Conservation (phyloP, 1,140 invertebrate species). For the Tetragonula clypearis region DNA sequence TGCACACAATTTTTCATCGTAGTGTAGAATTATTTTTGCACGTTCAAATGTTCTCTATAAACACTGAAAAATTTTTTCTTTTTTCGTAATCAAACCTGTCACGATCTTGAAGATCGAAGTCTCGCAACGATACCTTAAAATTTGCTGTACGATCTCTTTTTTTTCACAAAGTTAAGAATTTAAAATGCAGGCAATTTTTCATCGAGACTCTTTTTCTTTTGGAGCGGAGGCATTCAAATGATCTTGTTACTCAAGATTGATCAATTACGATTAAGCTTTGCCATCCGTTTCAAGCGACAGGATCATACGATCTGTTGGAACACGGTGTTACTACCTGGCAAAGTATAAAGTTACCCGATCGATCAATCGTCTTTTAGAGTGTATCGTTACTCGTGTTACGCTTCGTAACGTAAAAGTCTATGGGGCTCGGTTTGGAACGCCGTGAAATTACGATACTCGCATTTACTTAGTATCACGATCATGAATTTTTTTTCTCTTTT, state of each 20-base stretch:
- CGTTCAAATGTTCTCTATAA: no score
- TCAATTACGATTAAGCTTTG: slow-evolving; percentile 45
- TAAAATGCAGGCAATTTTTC: no score
- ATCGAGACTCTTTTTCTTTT: background rate
- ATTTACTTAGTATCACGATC: background rate
- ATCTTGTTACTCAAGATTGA: slow-evolving; percentile 27
- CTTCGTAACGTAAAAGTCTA: slow-evolving; percentile 20
- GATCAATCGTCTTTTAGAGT: slow-evolving; percentile 39
- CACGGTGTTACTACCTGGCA: slow-evolving; percentile 34
- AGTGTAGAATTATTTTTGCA: no score
- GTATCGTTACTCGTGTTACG: slow-evolving; percentile 42
- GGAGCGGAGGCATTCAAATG: slow-evolving; percentile 17
- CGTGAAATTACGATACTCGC: background rate
- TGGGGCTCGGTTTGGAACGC: background rate
- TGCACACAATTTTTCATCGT: no score
- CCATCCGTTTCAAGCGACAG: background rate
- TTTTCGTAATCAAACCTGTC: no score
- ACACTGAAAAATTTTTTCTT: no score
- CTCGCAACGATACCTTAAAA: no score
- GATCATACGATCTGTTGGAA: slow-evolving; percentile 35
- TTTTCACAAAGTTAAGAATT: no score
- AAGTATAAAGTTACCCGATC: slow-evolving; percentile 54
- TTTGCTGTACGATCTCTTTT: no score
- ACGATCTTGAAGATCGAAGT: no score
- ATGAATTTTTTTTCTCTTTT: background rate